A percentile compares a stretch with the other conserved stretches of the same genome.
Evolutionary conservation across 2,113 vertebrate genomes (phyloP).

Genomic region (Reinhardtius hippoglossoides): DNA sequence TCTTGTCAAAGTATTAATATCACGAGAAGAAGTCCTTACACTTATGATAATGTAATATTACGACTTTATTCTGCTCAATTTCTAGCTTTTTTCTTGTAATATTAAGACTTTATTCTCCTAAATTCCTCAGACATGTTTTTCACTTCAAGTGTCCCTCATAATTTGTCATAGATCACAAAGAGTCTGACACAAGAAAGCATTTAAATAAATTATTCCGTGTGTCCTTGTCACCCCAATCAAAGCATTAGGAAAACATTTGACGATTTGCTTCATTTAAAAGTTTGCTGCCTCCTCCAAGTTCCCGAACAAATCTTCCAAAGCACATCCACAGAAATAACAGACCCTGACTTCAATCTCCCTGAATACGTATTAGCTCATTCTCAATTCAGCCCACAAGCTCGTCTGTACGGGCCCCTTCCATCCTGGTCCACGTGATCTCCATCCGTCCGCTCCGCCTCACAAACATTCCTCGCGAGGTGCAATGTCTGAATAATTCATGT

Average conservation of each 20-base stretch:
- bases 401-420: slow-evolving; percentile 42
- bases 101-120: too few relatives aligned
- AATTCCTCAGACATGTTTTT: too few relatives aligned
- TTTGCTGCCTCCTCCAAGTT: neutral
- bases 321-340: slow-evolving; percentile 27
- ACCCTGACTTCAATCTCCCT: slow-evolving; percentile 18
- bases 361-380: slow-evolving; percentile 49
- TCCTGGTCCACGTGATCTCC: slow-evolving; percentile 49
- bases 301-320: neutral
- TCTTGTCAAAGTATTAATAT: too few relatives aligned
- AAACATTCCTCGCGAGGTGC: slow-evolving; percentile 56
- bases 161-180: too few relatives aligned
- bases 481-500: slow-evolving; percentile 68
- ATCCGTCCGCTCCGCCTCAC: slow-evolving; percentile 45
- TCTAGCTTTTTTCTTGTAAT: too few relatives aligned
- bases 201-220: too few relatives aligned
- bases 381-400: slow-evolving; percentile 51
- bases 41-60: too few relatives aligned
- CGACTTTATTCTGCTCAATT: too few relatives aligned
- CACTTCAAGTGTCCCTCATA: too few relatives aligned
- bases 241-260: neutral
- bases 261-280: neutral
- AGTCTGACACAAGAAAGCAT: too few relatives aligned
- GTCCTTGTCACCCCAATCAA: neutral
- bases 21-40: too few relatives aligned